Evolutionary conservation across 2,888 invertebrate species (phyloP), one percentile per base, ranked within the genome.

Genomic region (Cephus spinipes): DNA sequence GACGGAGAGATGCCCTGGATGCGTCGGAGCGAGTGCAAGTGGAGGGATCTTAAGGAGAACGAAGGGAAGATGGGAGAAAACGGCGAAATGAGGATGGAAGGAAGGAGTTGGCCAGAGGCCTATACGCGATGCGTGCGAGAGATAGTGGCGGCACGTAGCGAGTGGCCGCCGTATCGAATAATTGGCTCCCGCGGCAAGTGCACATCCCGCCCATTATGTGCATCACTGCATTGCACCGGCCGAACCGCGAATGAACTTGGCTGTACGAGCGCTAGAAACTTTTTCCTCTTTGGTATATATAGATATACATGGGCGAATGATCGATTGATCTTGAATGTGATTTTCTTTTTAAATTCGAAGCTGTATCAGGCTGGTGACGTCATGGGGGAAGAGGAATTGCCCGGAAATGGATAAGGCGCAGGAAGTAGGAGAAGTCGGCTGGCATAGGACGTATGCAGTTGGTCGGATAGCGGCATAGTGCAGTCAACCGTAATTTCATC

Each of bases 151-250:
- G 86, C 87, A 86, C 87, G 85, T 89, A 86, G 84, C 86, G 87
- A 87, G 83, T 84, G 87, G 83, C 85, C 88, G 88, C 86, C 87
- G 89, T 89, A 91, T 91, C 90, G 91, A 91, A 90, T 91, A 91
- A 91, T 91, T 91, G 91, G 91, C 91, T 91, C 91, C 90, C 87
- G 90, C 90, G 91, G 91, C 91, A 91, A 91, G 90, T 90, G 91
- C 90, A 86, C 90, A 90, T 90, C 89, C 90, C 89, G 89, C 88
- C 90, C 89, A 90, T 91, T 91, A 90, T 89, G 90, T 88, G 90
- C 90, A 90, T 89, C 90, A 88, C 85, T 87, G 89, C 89, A 33
- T 32, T 31, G 71, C 71, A 33, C 71, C 31, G 71, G 71, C 4
- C 71, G 32, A 31, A 33, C 31, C 12, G 71, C 71, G 32, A 31